Evolutionary conservation across 1,140 invertebrate genomes (phyloP).

Genomic region (Atopsyche davidsoni): DNA sequence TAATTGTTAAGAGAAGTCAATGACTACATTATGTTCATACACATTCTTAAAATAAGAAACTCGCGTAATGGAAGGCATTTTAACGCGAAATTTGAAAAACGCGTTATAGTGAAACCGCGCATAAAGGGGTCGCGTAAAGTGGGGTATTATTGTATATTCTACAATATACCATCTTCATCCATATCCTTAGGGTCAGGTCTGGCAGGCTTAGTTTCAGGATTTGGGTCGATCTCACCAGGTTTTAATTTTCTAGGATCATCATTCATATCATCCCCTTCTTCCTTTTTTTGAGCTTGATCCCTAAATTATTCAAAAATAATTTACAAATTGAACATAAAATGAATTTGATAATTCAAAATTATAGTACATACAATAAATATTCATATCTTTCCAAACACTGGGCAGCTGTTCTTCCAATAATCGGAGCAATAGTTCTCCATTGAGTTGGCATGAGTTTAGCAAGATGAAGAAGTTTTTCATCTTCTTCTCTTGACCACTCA

Average conservation of each 20-base stretch:
- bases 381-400: constrained; percentile 98
- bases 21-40: too few species aligned
- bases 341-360: constrained; percentile 1
- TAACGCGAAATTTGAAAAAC: too few species aligned
- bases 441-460: constrained; percentile 99
- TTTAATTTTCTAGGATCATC: constrained; percentile 96
- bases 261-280: constrained; percentile 85
- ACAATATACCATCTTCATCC: constrained; percentile 99
- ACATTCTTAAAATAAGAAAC: too few species aligned
- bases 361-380: constrained; percentile 76
- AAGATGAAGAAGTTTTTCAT: constrained; percentile 96
- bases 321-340: not conserved
- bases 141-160: too few species aligned
- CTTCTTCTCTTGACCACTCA: constrained; percentile 99
- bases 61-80: too few species aligned
- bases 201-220: constrained; percentile 99
- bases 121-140: too few species aligned
- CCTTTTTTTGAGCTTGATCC: constrained; percentile 97
- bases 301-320: constrained; percentile 44
- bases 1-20: too few species aligned
- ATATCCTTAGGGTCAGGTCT: constrained; percentile 99
- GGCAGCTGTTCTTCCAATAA: constrained; percentile 96
- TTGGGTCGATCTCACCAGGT: constrained; percentile 98
- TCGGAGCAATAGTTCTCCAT: constrained; percentile 98
- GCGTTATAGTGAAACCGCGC: too few species aligned